Conservation (phyloP, 2,888 invertebrate species). For the Argyresthia albistria region DNA sequence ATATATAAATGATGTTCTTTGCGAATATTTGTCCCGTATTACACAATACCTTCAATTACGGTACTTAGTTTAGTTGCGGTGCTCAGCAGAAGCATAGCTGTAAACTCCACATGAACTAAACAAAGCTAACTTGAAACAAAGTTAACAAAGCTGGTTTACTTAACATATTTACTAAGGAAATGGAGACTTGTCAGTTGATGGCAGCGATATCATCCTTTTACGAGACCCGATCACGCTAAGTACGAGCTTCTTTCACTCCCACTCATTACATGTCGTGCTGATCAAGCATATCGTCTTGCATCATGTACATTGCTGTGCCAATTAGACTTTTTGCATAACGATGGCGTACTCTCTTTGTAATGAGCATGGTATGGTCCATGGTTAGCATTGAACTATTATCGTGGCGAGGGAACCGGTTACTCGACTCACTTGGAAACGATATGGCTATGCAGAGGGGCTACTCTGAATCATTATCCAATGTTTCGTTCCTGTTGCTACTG, state of each 20-base stretch:
- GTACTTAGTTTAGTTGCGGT: too few species aligned
- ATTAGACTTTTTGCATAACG: constrained; percentile 4
- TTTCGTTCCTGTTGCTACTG: too few species aligned
- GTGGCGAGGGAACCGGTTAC: neutral
- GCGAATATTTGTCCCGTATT: too few species aligned
- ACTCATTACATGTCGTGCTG: constrained; percentile 3
- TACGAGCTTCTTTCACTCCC: neutral
- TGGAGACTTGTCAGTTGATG: neutral
- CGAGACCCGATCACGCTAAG: neutral
- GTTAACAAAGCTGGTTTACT: too few species aligned
- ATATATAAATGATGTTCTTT: too few species aligned
- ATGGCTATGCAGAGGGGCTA: too few species aligned
- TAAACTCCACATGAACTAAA: too few species aligned
- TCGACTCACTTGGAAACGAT: neutral
- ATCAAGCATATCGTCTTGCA: constrained; percentile 1
- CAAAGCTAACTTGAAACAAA: too few species aligned
- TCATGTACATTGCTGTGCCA: constrained; percentile 3
- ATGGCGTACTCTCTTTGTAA: constrained; percentile 1
- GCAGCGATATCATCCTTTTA: neutral
- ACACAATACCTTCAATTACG: too few species aligned
- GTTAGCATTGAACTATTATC: neutral
- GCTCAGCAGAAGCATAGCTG: too few species aligned
- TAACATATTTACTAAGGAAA: neutral
- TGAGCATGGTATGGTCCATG: neutral
- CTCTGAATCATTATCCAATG: too few species aligned